Evolutionary conservation across 1,140 invertebrate genomes (phyloP).

Genomic region (Apolygus lucorum): DNA sequence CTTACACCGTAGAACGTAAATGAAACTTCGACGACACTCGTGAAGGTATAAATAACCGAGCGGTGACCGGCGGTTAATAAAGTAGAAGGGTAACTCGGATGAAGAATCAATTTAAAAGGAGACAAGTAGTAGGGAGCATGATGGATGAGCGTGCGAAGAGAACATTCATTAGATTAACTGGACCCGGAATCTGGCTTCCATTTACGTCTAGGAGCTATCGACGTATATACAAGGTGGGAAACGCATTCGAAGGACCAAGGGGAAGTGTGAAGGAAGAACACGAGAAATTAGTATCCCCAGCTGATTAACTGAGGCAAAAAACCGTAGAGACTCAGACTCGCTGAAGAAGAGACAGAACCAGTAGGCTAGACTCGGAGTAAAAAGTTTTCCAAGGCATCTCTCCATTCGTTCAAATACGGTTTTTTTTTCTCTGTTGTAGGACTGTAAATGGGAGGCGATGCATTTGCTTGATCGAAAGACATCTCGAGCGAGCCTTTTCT

Average conservation of each 20-base stretch:
- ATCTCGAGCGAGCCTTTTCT: too few species aligned
- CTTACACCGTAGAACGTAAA: too few species aligned
- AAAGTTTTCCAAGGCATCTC: too few species aligned
- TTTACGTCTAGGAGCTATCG: neutral
- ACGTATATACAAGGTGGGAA: neutral
- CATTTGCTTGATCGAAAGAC: too few species aligned
- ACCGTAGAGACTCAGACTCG: too few species aligned
- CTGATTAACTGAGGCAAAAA: neutral
- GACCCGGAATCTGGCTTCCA: neutral
- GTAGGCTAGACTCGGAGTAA: too few species aligned
- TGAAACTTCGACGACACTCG: neutral
- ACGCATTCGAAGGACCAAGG: neutral
- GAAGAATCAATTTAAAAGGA: neutral
- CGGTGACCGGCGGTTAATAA: neutral
- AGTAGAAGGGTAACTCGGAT: neutral
- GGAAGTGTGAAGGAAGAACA: neutral
- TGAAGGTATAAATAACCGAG: neutral
- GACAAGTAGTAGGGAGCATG: neutral
- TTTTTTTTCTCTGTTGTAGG: too few species aligned
- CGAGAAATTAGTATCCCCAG: neutral
- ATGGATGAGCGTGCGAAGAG: neutral
- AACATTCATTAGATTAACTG: neutral
- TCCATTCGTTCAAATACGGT: too few species aligned
- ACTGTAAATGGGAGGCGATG: too few species aligned
- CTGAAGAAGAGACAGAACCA: too few species aligned